Conservation (phyloP, 2,888 invertebrate genomes). For the Yponomeuta sedellus region DNA sequence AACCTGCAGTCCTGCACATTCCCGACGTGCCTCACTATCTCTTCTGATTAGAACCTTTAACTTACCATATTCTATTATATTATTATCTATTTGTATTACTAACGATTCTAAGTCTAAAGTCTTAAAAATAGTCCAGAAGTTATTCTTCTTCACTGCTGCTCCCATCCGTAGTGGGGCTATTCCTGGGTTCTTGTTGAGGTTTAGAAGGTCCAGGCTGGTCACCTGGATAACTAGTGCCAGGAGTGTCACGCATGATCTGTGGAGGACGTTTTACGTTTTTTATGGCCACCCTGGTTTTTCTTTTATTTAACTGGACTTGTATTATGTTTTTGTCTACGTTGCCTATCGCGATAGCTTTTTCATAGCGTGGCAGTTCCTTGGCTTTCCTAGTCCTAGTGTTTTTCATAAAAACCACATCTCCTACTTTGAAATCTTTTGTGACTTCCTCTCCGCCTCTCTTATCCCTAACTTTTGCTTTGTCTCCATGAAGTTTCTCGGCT, state of each 20-base stretch:
- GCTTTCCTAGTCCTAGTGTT: constrained; percentile 24
- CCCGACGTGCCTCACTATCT: too few species aligned
- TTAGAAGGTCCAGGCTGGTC: constrained; percentile 18
- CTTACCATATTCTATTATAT: too few species aligned
- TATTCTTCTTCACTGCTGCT: too few species aligned
- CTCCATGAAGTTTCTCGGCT: constrained; percentile 15
- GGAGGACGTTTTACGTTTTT: constrained; percentile 23
- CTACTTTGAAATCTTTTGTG: constrained; percentile 6
- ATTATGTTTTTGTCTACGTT: constrained; percentile 21
- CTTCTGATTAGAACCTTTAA: too few species aligned
- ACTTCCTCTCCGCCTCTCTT: constrained; percentile 23
- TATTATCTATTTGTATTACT: too few species aligned
- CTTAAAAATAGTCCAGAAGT: too few species aligned
- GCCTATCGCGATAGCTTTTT: constrained; percentile 25
- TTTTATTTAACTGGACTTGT: constrained; percentile 9
- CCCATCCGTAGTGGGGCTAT: too few species aligned
- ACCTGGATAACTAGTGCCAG: constrained; percentile 14
- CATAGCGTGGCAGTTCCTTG: constrained; percentile 25
- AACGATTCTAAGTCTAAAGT: too few species aligned
- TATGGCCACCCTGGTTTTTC: constrained; percentile 14
- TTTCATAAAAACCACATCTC: constrained; percentile 25
- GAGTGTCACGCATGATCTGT: constrained; percentile 17
- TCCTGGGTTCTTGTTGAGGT: constrained; percentile 16
- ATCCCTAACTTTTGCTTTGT: constrained; percentile 10
- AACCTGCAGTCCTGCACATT: too few species aligned